Evolutionary conservation across 2,797 vertebrate genomes (phyloP).

Genomic region (Phoxinus dragarum): DNA sequence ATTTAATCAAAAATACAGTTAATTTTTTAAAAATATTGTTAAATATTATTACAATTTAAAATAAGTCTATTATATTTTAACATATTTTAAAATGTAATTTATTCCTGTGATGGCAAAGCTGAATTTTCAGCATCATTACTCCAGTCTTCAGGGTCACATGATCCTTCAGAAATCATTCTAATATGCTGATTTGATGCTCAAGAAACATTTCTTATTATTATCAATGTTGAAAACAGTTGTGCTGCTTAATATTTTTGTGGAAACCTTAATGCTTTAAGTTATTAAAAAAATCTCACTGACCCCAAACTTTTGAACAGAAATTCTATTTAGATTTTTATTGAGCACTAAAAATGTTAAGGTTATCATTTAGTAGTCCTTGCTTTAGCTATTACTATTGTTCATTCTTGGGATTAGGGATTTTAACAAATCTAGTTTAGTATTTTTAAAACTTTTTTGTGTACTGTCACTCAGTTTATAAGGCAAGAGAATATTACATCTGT

Average conservation of each 20-base stretch:
- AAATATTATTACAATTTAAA: not conserved
- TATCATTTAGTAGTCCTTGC: not conserved
- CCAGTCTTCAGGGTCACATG: not conserved
- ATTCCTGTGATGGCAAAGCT: not conserved
- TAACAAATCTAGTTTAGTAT: not conserved
- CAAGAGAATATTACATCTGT: slow-evolving; percentile 5
- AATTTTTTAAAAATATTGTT: no score
- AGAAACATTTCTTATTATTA: not conserved
- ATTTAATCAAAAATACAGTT: not conserved
- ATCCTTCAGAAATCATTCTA: no score
- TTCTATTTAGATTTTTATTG: not conserved
- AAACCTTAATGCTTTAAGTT: not conserved
- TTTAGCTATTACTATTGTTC: not conserved
- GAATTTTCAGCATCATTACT: not conserved
- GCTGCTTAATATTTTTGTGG: not conserved
- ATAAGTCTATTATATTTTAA: not conserved
- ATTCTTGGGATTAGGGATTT: not conserved
- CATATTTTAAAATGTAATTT: not conserved
- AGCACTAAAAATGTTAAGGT: not conserved
- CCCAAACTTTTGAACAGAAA: not conserved
- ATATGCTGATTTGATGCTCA: not conserved
- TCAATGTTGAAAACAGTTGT: not conserved
- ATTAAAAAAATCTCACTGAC: not conserved
- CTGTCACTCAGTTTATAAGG: not conserved
- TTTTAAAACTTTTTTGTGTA: not conserved